Evolutionary conservation across 2,797 vertebrate species (phyloP).

Genomic region (Leptodactylus fallax): DNA sequence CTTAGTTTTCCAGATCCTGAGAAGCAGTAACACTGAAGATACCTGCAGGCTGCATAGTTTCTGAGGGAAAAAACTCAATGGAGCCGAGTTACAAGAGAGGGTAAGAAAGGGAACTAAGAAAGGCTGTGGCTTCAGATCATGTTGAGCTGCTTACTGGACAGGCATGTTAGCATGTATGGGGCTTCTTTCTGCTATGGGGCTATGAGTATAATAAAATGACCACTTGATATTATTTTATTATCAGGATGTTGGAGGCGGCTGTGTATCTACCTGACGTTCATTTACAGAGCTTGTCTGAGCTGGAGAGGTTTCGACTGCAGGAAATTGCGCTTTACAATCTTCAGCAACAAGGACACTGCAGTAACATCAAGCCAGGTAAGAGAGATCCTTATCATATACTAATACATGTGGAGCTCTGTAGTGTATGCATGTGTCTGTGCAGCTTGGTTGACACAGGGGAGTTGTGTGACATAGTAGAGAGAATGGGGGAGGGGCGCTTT

Average conservation of each 20-base stretch:
- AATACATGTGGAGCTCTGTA: background rate
- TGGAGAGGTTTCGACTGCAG: slow-evolving; percentile 88
- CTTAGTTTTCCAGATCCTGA: background rate
- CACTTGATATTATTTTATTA: background rate
- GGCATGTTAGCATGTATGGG: background rate
- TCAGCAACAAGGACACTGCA: slow-evolving; percentile 77
- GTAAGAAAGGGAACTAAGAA: background rate
- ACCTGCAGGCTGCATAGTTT: background rate
- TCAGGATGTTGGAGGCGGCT: slow-evolving; percentile 76
- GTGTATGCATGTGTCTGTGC: background rate
- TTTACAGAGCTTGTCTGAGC: slow-evolving; percentile 90
- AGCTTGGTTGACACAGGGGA: background rate
- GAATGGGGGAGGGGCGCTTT: slow-evolving; percentile 24
- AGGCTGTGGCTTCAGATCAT: background rate
- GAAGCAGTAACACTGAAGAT: background rate
- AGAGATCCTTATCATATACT: background rate
- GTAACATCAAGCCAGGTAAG: slow-evolving; percentile 73
- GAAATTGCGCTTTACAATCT: slow-evolving; percentile 85
- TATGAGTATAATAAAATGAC: no score
- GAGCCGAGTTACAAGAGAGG: background rate
- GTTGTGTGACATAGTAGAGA: background rate
- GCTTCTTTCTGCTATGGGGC: no score
- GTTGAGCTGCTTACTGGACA: background rate
- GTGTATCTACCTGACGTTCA: slow-evolving; percentile 79
- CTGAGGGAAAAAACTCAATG: background rate